These are phyloP conservation scores for Callithrix jacchus DNA, from an alignment of 2,113 vertebrate species.

Conservation along the genomic window DNA sequence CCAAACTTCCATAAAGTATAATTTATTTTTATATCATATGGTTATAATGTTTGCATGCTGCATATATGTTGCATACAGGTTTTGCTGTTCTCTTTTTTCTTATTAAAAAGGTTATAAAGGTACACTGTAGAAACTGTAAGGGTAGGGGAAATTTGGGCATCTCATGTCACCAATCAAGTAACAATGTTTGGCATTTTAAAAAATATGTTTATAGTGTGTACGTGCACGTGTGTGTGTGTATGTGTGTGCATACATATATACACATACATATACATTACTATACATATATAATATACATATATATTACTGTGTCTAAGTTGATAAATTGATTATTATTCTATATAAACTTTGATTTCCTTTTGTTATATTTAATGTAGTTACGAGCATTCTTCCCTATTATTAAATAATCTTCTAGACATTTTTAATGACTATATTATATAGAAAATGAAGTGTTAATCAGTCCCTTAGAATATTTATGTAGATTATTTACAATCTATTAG, in stretches of 20 bases:
- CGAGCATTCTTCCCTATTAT: background rate
- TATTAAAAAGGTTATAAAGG: background rate
- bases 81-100: background rate
- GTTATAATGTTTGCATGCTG: background rate
- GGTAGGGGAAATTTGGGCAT: background rate
- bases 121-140: background rate
- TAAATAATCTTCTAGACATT: background rate
- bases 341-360: background rate
- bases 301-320: background rate
- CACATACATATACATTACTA: too few species aligned
- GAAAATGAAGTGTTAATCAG: background rate
- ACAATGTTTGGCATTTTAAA: background rate
- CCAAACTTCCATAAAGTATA: background rate
- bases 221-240: accelerated
- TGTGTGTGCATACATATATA: too few species aligned
- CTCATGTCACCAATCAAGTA: background rate
- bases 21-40: background rate
- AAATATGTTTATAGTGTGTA: background rate
- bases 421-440: background rate
- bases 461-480: background rate
- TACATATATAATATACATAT: background rate
- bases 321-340: background rate
- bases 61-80: background rate
- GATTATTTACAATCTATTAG: background rate
- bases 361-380: background rate